A percentile compares a stretch with the other conserved stretches of the same genome.
phyloP scores from a whole-genome alignment of 2,888 invertebrate species.

The Caenorhabditis auriculariae region DNA sequence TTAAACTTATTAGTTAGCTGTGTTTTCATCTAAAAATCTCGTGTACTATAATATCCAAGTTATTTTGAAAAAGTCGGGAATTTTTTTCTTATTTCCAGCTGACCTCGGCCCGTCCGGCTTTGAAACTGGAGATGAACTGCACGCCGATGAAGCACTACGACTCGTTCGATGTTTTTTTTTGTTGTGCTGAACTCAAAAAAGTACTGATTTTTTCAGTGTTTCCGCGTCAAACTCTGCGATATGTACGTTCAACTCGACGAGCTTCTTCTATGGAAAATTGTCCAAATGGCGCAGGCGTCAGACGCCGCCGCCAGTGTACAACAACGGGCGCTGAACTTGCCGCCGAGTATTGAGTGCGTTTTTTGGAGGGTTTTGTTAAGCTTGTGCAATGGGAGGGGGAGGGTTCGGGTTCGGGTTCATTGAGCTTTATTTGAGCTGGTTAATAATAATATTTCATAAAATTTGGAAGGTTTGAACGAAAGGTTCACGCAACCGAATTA shows the following conservation, averaged over 20 bases:
- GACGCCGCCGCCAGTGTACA: constrained; percentile 47
- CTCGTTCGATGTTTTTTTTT: constrained; percentile 74
- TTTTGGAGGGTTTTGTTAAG: no score
- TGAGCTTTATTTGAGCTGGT: no score
- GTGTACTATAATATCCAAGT: not conserved
- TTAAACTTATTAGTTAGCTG: no score
- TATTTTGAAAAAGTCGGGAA: not conserved
- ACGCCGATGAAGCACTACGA: constrained; percentile 75
- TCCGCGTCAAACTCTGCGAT: constrained; percentile 80
- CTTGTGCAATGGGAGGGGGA: not conserved
- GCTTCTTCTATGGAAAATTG: constrained; percentile 75
- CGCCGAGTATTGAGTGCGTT: constrained; percentile 48
- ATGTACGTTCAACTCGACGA: constrained; percentile 87
- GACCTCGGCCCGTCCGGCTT: constrained; percentile 71
- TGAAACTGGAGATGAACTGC: constrained; percentile 79
- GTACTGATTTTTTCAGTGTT: constrained; percentile 69
- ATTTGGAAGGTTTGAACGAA: no score
- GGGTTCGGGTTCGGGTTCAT: no score
- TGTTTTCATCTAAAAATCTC: not conserved
- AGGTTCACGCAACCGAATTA: not conserved
- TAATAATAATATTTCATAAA: no score
- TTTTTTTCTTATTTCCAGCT: not conserved
- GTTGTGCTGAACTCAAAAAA: not conserved
- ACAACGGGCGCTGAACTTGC: constrained; percentile 39
- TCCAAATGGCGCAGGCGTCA: constrained; percentile 64